Percentiles rank a stretch among this genome's conserved stretches.
Conservation (phyloP, 2,113 vertebrate genomes). For the Chaetops frenatus region DNA sequence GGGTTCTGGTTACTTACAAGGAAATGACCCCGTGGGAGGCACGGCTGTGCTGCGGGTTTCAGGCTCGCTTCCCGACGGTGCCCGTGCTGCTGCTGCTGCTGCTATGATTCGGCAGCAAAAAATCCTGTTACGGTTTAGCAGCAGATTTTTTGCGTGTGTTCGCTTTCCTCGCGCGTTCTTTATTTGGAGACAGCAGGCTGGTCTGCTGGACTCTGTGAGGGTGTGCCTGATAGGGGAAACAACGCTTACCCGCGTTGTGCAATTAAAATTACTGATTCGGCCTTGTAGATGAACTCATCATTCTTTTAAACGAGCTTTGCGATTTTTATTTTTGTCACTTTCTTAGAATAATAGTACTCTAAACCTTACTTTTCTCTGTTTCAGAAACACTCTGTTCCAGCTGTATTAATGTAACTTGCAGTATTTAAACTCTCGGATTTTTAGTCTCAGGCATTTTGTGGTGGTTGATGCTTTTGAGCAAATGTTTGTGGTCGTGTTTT, state of each 20-base stretch:
- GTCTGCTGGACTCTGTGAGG: neutral
- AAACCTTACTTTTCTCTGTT: neutral
- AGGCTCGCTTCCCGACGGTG: neutral
- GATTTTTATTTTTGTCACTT: neutral
- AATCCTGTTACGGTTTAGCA: neutral
- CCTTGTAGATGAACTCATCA: neutral
- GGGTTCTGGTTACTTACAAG: neutral
- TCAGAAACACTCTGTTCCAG: neutral
- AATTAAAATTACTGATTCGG: neutral
- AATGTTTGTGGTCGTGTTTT: neutral
- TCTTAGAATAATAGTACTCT: too few relatives aligned
- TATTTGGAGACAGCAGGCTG: neutral
- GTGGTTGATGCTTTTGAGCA: neutral
- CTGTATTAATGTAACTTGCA: neutral
- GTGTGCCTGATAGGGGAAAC: neutral
- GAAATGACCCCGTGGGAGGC: neutral
- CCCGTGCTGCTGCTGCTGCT: neutral
- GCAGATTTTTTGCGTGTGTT: neutral
- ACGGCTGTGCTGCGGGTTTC: too few relatives aligned
- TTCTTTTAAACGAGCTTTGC: neutral
- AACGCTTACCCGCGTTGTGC: neutral
- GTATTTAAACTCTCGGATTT: neutral
- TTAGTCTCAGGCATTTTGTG: neutral
- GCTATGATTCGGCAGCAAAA: neutral
- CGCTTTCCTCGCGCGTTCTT: neutral